phyloP scores from a whole-genome alignment of 2,797 vertebrate genomes.

The Dermochelys coriacea region DNA sequence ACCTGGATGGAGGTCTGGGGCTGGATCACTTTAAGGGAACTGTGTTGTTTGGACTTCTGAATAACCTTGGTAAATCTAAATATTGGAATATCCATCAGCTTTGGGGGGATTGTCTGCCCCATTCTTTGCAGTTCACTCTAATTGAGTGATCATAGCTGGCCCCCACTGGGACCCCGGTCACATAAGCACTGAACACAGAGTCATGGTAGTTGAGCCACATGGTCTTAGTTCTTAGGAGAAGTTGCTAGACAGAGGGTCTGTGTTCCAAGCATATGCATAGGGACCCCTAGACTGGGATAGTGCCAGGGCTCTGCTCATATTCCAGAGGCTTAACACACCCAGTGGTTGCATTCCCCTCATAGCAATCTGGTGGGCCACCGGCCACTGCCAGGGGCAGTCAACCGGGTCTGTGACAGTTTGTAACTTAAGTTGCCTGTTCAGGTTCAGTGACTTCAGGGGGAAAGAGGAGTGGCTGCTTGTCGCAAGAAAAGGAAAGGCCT shows the following conservation, averaged over 20 bases:
- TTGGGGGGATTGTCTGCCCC: no score
- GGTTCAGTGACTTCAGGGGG: background rate
- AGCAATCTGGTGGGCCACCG: background rate
- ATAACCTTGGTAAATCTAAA: no score
- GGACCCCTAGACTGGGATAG: background rate
- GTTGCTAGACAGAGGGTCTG: background rate
- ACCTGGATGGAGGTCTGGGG: no score
- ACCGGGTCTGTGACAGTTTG: background rate
- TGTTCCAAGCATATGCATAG: background rate
- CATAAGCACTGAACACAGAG: no score
- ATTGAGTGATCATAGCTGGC: no score
- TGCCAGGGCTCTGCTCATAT: background rate
- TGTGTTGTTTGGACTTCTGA: no score
- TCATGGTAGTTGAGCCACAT: no score
- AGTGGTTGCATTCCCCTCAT: background rate
- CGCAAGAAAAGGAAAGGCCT: background rate
- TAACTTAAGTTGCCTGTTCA: background rate
- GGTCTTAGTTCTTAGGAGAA: background rate
- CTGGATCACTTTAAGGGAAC: no score
- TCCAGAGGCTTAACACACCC: background rate
- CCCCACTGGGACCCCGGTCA: no score
- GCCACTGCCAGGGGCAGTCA: no score
- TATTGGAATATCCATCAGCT: no score
- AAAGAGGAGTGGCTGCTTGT: background rate
- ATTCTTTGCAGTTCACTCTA: no score